Conservation (phyloP, 2,113 vertebrate genomes). For the Ascaphus truei region DNA sequence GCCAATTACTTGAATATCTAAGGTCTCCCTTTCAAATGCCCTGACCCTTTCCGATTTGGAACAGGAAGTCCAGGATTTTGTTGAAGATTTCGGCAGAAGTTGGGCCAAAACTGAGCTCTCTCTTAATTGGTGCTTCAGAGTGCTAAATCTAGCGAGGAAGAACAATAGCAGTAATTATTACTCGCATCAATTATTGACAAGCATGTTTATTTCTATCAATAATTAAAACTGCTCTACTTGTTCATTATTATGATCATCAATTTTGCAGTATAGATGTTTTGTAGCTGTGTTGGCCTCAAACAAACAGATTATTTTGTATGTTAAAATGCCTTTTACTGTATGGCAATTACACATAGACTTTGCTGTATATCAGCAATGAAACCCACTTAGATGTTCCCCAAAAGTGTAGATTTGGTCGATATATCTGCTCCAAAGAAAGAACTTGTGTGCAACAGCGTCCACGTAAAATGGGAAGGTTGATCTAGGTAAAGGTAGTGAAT, state of each 20-base stretch:
- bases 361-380: no score
- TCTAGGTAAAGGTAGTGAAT: no score
- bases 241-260: not conserved
- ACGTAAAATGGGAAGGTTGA: no score
- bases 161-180: not conserved
- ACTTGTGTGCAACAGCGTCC: no score
- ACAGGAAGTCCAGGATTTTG: not conserved
- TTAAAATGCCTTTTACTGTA: not conserved
- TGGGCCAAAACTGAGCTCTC: not conserved
- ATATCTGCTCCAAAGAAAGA: no score
- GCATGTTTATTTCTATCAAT: slow-evolving; percentile 19
- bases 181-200: slow-evolving; percentile 7
- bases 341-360: no score
- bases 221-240: not conserved
- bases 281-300: not conserved
- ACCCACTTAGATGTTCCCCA: no score
- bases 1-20: not conserved
- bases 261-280: not conserved
- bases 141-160: slow-evolving; percentile 4
- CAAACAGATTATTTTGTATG: not conserved
- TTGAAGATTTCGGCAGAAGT: not conserved
- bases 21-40: not conserved
- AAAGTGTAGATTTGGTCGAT: no score
- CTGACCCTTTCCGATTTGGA: not conserved
- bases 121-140: not conserved